Evolutionary conservation across 2,888 invertebrate genomes (phyloP).

Genomic region (Hypena proboscidalis): DNA sequence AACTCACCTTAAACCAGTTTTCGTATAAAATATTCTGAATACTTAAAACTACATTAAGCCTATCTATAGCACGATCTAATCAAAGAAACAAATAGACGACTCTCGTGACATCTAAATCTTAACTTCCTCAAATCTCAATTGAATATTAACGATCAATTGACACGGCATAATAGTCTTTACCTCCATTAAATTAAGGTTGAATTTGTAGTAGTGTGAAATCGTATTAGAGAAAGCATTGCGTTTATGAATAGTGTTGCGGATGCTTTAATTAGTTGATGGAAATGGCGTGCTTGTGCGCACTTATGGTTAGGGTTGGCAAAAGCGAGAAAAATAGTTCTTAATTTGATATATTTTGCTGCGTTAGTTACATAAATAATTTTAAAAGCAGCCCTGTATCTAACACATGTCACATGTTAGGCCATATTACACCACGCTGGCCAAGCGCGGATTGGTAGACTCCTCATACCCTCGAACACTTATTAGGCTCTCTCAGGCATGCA

Average conservation of each 20-base stretch:
- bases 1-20: too few species aligned
- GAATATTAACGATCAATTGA: constrained; percentile 3
- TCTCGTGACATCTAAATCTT: constrained; percentile 32
- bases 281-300: constrained; percentile 39
- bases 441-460: too few species aligned
- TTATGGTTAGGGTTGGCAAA: constrained; percentile 26
- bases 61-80: constrained; percentile 7
- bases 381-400: too few species aligned
- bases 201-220: constrained; percentile 1
- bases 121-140: constrained; percentile 38
- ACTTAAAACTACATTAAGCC: constrained; percentile 3
- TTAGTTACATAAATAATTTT: too few species aligned
- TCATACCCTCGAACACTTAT: too few species aligned
- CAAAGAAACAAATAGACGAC: constrained; percentile 28
- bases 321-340: not conserved
- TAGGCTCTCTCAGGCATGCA: too few species aligned
- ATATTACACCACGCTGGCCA: too few species aligned
- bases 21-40: not conserved
- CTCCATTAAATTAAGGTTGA: accelerated
- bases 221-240: constrained; percentile 41
- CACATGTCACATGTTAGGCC: too few species aligned
- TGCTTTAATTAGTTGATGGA: constrained; percentile 44
- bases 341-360: too few species aligned
- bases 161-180: constrained; percentile 2
- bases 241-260: constrained; percentile 45